A percentile compares a stretch with the other conserved stretches of the same genome.
Conservation (phyloP, 2,888 invertebrate species). For the Clunio marinus region DNA sequence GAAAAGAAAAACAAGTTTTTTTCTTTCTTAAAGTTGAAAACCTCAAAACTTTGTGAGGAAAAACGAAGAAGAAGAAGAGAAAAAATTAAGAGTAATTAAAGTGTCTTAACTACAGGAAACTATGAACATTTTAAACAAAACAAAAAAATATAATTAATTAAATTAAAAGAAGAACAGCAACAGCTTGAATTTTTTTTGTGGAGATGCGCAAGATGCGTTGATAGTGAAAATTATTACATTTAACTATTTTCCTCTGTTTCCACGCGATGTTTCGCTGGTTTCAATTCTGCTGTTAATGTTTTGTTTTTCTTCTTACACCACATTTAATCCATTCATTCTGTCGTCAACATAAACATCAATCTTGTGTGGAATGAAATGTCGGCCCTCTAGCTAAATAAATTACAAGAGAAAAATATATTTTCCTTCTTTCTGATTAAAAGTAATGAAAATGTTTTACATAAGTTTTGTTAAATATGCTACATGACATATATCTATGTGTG, state of each 20-base stretch:
- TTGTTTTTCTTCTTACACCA: too few species aligned
- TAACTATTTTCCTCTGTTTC: not conserved
- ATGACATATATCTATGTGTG: too few species aligned
- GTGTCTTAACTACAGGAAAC: slow-evolving; percentile 40
- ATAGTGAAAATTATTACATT: not conserved
- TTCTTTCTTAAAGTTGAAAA: slow-evolving; percentile 41
- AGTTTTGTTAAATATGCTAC: too few species aligned
- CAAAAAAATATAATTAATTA: slow-evolving; percentile 35
- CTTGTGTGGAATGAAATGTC: not conserved
- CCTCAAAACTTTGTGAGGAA: slow-evolving; percentile 40
- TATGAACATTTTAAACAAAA: slow-evolving; percentile 39
- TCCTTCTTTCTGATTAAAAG: slow-evolving; percentile 1
- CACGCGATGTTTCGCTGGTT: not conserved
- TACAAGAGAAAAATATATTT: not conserved
- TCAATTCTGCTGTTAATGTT: not conserved
- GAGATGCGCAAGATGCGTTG: not conserved
- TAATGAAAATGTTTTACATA: too few species aligned
- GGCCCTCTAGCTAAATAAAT: too few species aligned
- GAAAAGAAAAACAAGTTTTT: slow-evolving; percentile 17
- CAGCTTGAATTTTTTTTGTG: not conserved
- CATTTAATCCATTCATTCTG: not conserved
- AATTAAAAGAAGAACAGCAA: slow-evolving; percentile 31
- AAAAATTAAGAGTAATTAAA: slow-evolving; percentile 40
- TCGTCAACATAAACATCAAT: slow-evolving; percentile 10
- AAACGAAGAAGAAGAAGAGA: slow-evolving; percentile 32